Base-by-base conservation (phyloP, 1,140 invertebrate genomes). In the Drosophila pectinifera region DNA sequence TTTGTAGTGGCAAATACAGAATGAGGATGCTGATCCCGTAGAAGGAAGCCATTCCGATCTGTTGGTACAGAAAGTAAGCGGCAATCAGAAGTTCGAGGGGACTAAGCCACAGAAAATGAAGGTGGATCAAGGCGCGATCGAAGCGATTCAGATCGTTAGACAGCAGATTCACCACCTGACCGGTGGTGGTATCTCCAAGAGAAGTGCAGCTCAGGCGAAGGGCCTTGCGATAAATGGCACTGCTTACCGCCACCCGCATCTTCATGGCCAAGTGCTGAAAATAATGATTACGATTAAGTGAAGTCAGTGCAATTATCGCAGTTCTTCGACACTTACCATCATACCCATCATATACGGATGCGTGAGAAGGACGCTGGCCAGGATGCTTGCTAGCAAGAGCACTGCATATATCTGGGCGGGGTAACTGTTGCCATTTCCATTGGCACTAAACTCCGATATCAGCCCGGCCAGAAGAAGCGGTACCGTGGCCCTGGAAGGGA, bases 1-100 rank as follows among this genome's bases (percentile, higher is more conserved):
- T 95, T 96, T 98, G 96, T 22, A 98, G 91, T 0, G 97, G 97
- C 70, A 98, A 95, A 53, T 97, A 96, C 0, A 97, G 80, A 10
- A 98, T 75, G 53, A 98, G 94, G 18, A 96, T 94, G 5, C 93
- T 93, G 59, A 98, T 95, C 0, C 97, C 97, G 42, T 95, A 94
- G 1, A 98, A 86, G 8, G 96, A 95, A 3, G 96, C 53, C 16
- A 41, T 20, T 10, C 89, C 79, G 10, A 91, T 90, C 80, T 95
- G 93, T 5, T 90, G 62, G 92, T 95, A 98, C 88, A 98, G 94
- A 45, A 98, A 95, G 80, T 94, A 95, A 1, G 95, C 94, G 20
- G 96, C 84, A 31, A 94, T 91, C 18, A 93, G 78, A 10, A 94
- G 92, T 80, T 95, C 94, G 7, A 95, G 43, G 0, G 95, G 95